A percentile compares a stretch with the other conserved stretches of the same genome.
Evolutionary conservation across 1,140 invertebrate genomes (phyloP).

Genomic region (Drosophila auraria): DNA sequence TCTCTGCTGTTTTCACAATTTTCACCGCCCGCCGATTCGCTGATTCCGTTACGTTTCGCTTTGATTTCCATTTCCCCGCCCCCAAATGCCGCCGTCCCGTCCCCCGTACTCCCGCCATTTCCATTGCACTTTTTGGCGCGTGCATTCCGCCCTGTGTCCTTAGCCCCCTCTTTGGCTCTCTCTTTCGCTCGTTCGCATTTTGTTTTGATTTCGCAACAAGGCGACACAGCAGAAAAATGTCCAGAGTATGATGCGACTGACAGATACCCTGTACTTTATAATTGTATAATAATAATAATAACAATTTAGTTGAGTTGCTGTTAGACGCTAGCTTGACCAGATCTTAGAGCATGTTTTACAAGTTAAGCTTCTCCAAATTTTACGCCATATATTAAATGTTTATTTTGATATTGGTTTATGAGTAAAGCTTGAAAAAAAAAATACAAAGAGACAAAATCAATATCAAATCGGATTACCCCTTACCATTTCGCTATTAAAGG

Average conservation of each 20-base stretch:
- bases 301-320: too few species aligned
- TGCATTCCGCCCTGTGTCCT: constrained; percentile 32
- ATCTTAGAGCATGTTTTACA: too few species aligned
- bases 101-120: constrained; percentile 8
- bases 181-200: constrained; percentile 30
- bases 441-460: background rate
- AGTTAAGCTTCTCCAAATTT: too few species aligned
- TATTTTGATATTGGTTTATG: too few species aligned
- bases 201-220: constrained; percentile 60
- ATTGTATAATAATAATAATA: background rate
- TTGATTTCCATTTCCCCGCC: constrained; percentile 40
- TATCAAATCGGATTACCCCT: background rate
- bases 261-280: background rate
- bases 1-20: constrained; percentile 12
- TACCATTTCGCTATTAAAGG: too few species aligned
- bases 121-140: constrained; percentile 48
- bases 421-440: too few species aligned
- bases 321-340: too few species aligned
- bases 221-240: constrained; percentile 12
- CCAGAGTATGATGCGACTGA: background rate
- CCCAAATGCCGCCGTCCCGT: background rate
- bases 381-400: too few species aligned
- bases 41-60: constrained; percentile 44
- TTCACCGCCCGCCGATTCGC: constrained; percentile 10
- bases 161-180: background rate